Conservation (phyloP, 2,113 vertebrate genomes). For the Mohoua ochrocephala region DNA sequence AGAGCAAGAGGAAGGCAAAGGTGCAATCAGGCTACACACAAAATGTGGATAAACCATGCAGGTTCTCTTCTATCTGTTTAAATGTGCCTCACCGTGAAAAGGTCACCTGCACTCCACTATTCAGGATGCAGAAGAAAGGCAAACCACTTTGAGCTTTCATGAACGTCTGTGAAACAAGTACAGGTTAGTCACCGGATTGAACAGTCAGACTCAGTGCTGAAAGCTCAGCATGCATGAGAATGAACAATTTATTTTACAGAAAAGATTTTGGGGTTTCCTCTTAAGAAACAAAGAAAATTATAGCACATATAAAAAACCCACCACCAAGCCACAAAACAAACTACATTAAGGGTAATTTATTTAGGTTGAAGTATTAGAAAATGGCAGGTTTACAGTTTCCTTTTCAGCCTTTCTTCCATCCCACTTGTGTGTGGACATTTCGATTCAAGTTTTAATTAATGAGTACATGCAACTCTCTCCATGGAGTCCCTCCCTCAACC, state of each 20-base stretch:
- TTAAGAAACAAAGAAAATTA: not conserved
- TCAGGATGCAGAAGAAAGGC: not conserved
- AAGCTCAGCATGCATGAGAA: not conserved
- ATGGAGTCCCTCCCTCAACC: not conserved
- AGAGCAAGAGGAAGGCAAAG: not conserved
- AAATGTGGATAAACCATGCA: not conserved
- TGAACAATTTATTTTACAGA: not conserved
- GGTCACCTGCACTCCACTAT: not conserved
- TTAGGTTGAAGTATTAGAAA: not conserved
- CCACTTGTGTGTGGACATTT: constrained; percentile 9
- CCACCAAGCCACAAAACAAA: not conserved
- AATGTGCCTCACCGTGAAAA: not conserved
- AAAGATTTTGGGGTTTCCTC: not conserved
- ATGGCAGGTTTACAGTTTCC: not conserved
- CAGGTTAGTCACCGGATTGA: not conserved
- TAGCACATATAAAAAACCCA: not conserved
- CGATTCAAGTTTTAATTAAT: constrained; percentile 24
- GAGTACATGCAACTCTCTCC: not conserved
- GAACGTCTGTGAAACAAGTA: not conserved
- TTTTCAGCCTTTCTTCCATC: constrained; percentile 12
- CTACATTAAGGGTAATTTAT: not conserved
- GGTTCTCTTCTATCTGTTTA: not conserved
- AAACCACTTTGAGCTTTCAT: not conserved
- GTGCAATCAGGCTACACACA: not conserved
- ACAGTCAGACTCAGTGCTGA: not conserved